Base-by-base conservation (phyloP, 2,113 vertebrate species). In the Mola mola region DNA sequence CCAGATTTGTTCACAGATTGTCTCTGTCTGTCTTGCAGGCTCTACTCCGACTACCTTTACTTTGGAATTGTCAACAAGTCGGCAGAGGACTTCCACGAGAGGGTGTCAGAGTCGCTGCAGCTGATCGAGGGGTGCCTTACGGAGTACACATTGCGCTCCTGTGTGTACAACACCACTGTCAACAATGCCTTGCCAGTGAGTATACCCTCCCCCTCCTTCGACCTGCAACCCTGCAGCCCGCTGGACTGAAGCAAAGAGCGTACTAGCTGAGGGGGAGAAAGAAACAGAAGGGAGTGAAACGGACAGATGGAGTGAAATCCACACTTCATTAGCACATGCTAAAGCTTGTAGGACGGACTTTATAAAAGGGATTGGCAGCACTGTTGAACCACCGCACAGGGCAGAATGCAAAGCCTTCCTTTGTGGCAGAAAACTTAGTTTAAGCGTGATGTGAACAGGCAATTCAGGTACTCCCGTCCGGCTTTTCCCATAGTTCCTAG, bases 31-130 rank as follows among this genome's bases (percentile, higher is more conserved):
- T 77, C 43, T 65, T 11, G 1, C 87, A 99, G 97, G 89, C 61
- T 99, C 61, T 99, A 98, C 86, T 99, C 97, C 0, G 97, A 99
- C 79, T 99, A 98, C 77, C 92, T 99, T 43, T 99, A 99, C 91
- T 99, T 99, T 17, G 95, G 95, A 19, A 96, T 93, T 43, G 91
- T 94, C 51, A 99, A 98, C 81, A 99, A 99, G 76, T 98, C 97
- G 0, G 94, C 74, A 0, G 96, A 99, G 58, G 96, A 98, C 76
- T 98, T 98, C 85, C 96, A 99, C 0, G 95, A 97, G 57, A 96
- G 96, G 42, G 96, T 98, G 88, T 92, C 93, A 0, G 97, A 99
- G 24, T 97, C 97, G 0, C 90, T 98, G 89, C 94, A 96, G 91
- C 87, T 98, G 50, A 97, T 99, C 40, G 94, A 95, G 66, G 90